Base-by-base conservation (phyloP, 2,888 invertebrate genomes). In the Caenorhabditis zanzibari region DNA sequence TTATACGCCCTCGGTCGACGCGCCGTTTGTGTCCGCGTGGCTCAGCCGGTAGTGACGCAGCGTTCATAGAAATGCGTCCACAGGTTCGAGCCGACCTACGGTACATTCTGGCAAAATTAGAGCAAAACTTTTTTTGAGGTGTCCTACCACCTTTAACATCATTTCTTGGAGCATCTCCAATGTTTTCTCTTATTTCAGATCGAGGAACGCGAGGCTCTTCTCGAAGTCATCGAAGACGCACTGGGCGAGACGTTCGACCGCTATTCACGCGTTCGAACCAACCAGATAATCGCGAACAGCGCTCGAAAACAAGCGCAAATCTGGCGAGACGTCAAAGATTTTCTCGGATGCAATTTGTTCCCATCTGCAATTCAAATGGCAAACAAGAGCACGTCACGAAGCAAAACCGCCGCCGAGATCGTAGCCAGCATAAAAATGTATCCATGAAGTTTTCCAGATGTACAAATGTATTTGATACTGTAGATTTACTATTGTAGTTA, bases 271-370 rank as follows among this genome's bases (percentile, higher is more conserved):
- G 82, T 86, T 38, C 81, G 88, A 35, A 88, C 90, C 47, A 90
- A 90, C 68, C 88, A 90, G 73, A 85, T 90, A 32, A 91, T 91
- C 47, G 90, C 89, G 28, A 89, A 90, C 49, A 88, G 86, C 61
- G 91, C 91, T 49, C 72, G 89, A 26, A 91, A 90, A 81, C 91
- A 91, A 87, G 89, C 88, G 7, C 87, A 90, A 77, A 88, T 91
- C 52, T 91, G 91, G 91, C 77, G 88, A 52, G 91, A 91, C 71
- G 90, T 90, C 24, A 91, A 91, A 77, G 86, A 89, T 61, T 91
- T 91, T 76, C 88, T 91, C 52, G 85, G 88, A 47, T 81, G 79
- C 12, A 76, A 87, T 19, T 85, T 91, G 32, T 85, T 91, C 19
- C 91, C 91, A 26, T 86, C 88, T 58, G 89, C 90, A 49, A 87